Conservation (phyloP, 2,888 invertebrate genomes). For the Cheilosia vernalis region DNA sequence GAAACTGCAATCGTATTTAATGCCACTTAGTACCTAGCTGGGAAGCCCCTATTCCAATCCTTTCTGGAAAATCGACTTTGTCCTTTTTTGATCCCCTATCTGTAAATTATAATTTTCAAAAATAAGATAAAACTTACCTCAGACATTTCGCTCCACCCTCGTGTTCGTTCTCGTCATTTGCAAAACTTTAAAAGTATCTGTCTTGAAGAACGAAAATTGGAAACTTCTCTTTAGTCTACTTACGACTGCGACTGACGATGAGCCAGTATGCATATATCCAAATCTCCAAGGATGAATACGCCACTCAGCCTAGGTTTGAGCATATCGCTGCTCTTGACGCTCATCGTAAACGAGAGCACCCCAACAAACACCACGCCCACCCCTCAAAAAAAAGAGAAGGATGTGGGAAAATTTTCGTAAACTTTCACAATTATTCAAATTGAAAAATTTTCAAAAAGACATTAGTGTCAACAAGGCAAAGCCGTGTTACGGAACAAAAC, state of each 20-base stretch:
- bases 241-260: slow-evolving; percentile 56
- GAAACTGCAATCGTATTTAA: too few species aligned
- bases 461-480: slow-evolving; percentile 76
- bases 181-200: slow-evolving; percentile 43
- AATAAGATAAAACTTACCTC: slow-evolving; percentile 24
- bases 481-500: slow-evolving; percentile 52
- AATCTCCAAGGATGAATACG: slow-evolving; percentile 65
- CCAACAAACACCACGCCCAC: slow-evolving; percentile 9
- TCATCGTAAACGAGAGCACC: slow-evolving; percentile 69
- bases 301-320: slow-evolving; percentile 54
- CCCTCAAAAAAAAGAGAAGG: not conserved
- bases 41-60: too few species aligned
- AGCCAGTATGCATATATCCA: slow-evolving; percentile 58
- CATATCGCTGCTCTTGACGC: slow-evolving; percentile 63
- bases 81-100: slow-evolving; percentile 35
- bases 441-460: slow-evolving; percentile 76
- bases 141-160: slow-evolving; percentile 35
- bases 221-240: slow-evolving; percentile 51
- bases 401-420: slow-evolving; percentile 71
- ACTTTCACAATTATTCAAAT: slow-evolving; percentile 76
- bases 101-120: slow-evolving; percentile 34
- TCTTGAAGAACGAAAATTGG: slow-evolving; percentile 16
- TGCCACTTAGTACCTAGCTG: too few species aligned
- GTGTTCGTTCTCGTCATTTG: slow-evolving; percentile 1
- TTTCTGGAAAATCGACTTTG: too few species aligned